Evolutionary conservation across 2,113 vertebrate species (phyloP).

Genomic region (Physeter macrocephalus): DNA sequence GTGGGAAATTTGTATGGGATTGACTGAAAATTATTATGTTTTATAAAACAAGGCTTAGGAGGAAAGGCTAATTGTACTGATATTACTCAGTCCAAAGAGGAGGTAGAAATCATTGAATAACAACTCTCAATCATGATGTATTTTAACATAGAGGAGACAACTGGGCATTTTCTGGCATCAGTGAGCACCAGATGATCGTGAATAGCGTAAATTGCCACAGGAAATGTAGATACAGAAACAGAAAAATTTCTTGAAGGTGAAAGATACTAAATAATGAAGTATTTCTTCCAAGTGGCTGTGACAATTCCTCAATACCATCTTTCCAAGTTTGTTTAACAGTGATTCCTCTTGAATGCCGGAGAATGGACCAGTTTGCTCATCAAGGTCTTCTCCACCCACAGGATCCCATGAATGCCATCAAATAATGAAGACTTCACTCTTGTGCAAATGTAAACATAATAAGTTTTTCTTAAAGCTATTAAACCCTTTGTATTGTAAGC

Average conservation of each 20-base stretch:
- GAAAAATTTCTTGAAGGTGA: background rate
- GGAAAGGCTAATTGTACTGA: background rate
- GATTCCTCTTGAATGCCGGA: background rate
- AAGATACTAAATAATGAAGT: slow-evolving; percentile 31
- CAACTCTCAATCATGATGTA: background rate
- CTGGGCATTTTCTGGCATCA: background rate
- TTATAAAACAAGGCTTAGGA: background rate
- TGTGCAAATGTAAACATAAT: slow-evolving; percentile 48
- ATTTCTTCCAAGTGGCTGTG: background rate
- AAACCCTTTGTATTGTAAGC: slow-evolving; percentile 63
- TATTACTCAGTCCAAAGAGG: background rate
- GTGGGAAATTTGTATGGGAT: background rate
- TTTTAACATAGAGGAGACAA: background rate
- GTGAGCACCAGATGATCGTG: background rate
- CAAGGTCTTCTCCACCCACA: background rate
- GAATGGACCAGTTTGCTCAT: background rate
- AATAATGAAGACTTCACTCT: slow-evolving; percentile 25
- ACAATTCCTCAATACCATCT: background rate
- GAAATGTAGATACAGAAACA: background rate
- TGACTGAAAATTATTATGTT: background rate
- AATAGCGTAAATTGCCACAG: background rate
- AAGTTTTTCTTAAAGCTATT: slow-evolving; percentile 62
- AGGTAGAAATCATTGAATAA: background rate
- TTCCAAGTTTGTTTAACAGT: background rate
- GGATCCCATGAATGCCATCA: background rate